Percentiles rank a stretch among this genome's conserved stretches.
phyloP scores from a whole-genome alignment of 2,113 vertebrate genomes.

The mouse (Mus musculus) region DNA sequence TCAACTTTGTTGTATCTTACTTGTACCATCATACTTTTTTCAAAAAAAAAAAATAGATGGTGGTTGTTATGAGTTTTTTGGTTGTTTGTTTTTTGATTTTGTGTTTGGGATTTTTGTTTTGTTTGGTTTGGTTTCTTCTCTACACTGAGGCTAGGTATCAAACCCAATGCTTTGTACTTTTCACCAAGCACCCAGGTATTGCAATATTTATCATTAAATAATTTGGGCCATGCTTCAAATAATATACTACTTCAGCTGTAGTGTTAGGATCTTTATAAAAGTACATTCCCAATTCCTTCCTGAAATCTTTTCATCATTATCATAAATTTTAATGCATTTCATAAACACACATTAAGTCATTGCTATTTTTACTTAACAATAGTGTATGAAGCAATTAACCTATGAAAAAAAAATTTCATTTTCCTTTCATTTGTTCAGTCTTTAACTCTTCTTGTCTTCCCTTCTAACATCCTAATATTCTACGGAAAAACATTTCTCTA shows the following conservation, averaged over 20 bases:
- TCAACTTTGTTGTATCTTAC: neutral
- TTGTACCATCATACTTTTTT: neutral
- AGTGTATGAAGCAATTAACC: neutral
- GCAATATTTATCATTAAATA: neutral
- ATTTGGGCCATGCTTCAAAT: conserved; percentile 5
- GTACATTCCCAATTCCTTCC: neutral
- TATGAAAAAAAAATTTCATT: conserved; percentile 1
- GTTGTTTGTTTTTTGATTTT: neutral
- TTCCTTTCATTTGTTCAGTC: neutral
- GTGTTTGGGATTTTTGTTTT: neutral
- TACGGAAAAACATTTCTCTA: neutral
- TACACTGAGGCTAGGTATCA: neutral
- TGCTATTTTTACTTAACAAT: conserved; percentile 28
- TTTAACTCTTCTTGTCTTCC: neutral
- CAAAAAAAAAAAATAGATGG: neutral
- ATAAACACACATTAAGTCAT: neutral
- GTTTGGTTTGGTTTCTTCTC: neutral
- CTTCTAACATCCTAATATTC: neutral
- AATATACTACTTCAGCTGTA: neutral
- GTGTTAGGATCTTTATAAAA: neutral
- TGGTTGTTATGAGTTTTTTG: neutral
- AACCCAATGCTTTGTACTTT: neutral
- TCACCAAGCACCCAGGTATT: neutral
- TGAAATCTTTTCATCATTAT: neutral
- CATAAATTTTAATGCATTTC: neutral